A percentile compares a stretch with the other conserved stretches of the same genome.
Conservation (phyloP, 1,140 invertebrate genomes). For the Caenorhabditis tropicalis region DNA sequence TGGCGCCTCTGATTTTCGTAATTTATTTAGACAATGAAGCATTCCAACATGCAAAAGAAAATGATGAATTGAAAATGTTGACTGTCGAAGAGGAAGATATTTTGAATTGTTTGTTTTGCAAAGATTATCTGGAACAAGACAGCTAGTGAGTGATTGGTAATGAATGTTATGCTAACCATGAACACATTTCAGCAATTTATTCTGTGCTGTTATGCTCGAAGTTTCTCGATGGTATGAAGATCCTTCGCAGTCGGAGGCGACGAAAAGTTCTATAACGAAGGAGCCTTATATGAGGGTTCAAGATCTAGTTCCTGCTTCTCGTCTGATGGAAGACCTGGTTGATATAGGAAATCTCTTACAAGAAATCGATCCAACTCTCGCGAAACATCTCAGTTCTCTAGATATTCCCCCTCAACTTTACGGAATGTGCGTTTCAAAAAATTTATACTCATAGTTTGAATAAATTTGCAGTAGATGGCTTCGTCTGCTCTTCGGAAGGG, state of each 20-base stretch:
- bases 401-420: constrained; percentile 83
- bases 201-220: constrained; percentile 80
- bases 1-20: constrained; percentile 81
- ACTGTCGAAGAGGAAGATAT: constrained; percentile 74
- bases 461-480: constrained; percentile 80
- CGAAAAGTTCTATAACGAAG: constrained; percentile 54
- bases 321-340: constrained; percentile 79
- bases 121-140: constrained; percentile 79
- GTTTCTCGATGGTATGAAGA: constrained; percentile 79
- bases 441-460: neutral
- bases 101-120: constrained; percentile 77
- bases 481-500: constrained; percentile 81
- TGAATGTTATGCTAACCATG: no score
- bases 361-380: constrained; percentile 78
- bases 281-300: constrained; percentile 67
- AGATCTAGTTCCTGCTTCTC: constrained; percentile 74
- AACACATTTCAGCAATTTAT: constrained; percentile 76
- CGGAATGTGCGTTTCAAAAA: constrained; percentile 79
- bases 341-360: constrained; percentile 79
- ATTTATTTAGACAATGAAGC: constrained; percentile 80
- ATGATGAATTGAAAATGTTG: constrained; percentile 64
- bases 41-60: constrained; percentile 73
- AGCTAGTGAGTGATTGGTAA: constrained; percentile 81
- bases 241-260: neutral
- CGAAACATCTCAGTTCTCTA: constrained; percentile 78